phyloP scores from a whole-genome alignment of 92 coral and sea anemone species.

The Siderastrea siderea region DNA sequence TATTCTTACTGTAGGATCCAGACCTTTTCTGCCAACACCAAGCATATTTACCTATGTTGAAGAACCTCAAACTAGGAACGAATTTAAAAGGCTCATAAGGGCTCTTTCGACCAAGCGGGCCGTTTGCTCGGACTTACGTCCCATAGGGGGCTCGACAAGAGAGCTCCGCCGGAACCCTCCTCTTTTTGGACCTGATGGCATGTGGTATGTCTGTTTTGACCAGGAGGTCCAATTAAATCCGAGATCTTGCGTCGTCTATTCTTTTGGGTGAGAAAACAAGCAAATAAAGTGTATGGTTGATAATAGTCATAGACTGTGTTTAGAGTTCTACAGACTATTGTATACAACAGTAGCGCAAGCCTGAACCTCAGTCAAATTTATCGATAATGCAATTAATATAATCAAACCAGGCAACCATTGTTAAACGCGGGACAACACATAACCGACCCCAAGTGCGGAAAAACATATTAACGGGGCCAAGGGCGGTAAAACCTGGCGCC shows the following conservation, averaged over 20 bases:
- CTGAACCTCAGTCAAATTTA: no score
- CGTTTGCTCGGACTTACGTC: slow-evolving; percentile 84
- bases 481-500: no score
- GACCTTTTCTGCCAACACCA: neutral
- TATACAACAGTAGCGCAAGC: no score
- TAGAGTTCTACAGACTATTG: no score
- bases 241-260: slow-evolving; percentile 82
- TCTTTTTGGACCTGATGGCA: slow-evolving; percentile 90
- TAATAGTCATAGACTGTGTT: no score
- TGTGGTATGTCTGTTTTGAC: slow-evolving; percentile 95
- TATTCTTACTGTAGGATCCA: neutral
- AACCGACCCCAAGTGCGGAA: no score
- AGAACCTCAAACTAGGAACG: slow-evolving; percentile 76
- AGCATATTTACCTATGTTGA: slow-evolving; percentile 59
- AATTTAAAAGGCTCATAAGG: slow-evolving; percentile 72
- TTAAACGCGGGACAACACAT: no score
- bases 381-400: no score
- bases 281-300: no score
- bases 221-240: slow-evolving; percentile 66
- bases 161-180: slow-evolving; percentile 67
- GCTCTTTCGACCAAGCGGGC: slow-evolving; percentile 88
- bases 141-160: slow-evolving; percentile 81
- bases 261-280: slow-evolving; percentile 82
- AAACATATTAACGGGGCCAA: no score
- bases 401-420: no score